phyloP scores from a whole-genome alignment of 2,888 invertebrate genomes.

The Acleris literana region DNA sequence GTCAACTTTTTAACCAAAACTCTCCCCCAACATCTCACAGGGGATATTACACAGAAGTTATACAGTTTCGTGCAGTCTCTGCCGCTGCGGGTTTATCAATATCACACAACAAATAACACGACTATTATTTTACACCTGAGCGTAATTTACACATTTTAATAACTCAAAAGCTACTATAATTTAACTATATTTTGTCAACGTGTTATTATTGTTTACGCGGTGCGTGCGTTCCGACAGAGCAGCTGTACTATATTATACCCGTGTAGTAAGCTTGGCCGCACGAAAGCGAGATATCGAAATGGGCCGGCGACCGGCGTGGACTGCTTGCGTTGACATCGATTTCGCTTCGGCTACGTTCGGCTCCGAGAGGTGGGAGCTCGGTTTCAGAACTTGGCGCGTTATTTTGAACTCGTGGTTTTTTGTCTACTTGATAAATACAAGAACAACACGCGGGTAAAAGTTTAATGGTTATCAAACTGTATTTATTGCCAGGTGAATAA shows the following conservation, averaged over 20 bases:
- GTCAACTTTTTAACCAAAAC: conserved; percentile 72
- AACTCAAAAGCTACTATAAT: conserved; percentile 11
- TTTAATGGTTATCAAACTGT: too few species aligned
- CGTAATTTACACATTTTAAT: conserved; percentile 76
- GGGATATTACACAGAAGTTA: conserved; percentile 66
- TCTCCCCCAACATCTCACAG: conserved; percentile 77
- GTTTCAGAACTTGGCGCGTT: conserved; percentile 30
- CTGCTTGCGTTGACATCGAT: conserved; percentile 76
- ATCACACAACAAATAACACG: conserved; percentile 41
- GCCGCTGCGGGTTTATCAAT: conserved; percentile 46
- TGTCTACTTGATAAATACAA: background rate
- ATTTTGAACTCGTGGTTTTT: conserved; percentile 21
- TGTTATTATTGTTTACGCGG: conserved; percentile 51
- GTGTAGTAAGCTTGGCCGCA: background rate
- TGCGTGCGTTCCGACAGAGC: conserved; percentile 31
- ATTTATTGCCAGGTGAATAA: too few species aligned
- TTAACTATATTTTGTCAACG: conserved; percentile 23
- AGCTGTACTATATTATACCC: conserved; percentile 14
- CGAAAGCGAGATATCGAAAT: conserved; percentile 66
- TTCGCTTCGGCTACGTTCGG: conserved; percentile 66
- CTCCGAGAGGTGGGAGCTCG: conserved; percentile 71
- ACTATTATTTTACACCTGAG: conserved; percentile 75
- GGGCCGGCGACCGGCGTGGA: conserved; percentile 48
- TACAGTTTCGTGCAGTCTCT: conserved; percentile 62
- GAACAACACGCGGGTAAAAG: too few species aligned